Evolutionary conservation across 2,888 invertebrate species (phyloP), one percentile per base, ranked within the genome.

Genomic region (Dryadula phaetusa): DNA sequence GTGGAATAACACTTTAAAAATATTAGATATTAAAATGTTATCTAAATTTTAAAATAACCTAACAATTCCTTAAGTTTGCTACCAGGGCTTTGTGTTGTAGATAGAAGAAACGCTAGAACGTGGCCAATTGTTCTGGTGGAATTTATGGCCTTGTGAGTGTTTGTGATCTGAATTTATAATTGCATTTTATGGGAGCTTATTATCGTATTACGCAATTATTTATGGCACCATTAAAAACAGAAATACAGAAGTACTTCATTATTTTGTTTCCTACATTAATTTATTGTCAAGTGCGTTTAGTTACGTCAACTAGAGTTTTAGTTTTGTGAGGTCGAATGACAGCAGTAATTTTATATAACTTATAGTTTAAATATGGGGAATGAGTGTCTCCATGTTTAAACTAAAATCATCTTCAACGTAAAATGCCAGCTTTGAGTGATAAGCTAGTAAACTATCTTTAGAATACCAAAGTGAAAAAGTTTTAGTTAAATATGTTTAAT

Each of bases 111-210:
- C 32, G 46, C 40, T 0, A 44, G 42, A n/a, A 46, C 28, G 14
- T 46, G 18, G 18, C 20, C 6, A 82, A 84, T 84, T 83, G 83
- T 86, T 84, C 82, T 80, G 77, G 73, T 70, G 73, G 81, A 84
- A 85, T 85, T 83, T 85, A 85, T 85, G 76, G 81, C 77, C 74
- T 37, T 56, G 56, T 69, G 75, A 75, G 75, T 71, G 77, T 75
- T 75, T 81, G 81, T 84, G 84, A 71, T 76, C 79, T 78, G 86
- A 84, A 85, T 85, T 81, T 79, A 78, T 84, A 83, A 84, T 84
- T 82, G 74, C 76, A 80, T 80, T 83, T 82, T 75, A 78, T 76
- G 75, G 77, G 77, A 76, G 75, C 76, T 77, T 74, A 80, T 75
- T 76, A 77, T 78, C 76, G 76, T 77, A 74, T 78, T 78, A 74